phyloP scores from a whole-genome alignment of 2,888 invertebrate genomes.

The Euplexia lucipara region DNA sequence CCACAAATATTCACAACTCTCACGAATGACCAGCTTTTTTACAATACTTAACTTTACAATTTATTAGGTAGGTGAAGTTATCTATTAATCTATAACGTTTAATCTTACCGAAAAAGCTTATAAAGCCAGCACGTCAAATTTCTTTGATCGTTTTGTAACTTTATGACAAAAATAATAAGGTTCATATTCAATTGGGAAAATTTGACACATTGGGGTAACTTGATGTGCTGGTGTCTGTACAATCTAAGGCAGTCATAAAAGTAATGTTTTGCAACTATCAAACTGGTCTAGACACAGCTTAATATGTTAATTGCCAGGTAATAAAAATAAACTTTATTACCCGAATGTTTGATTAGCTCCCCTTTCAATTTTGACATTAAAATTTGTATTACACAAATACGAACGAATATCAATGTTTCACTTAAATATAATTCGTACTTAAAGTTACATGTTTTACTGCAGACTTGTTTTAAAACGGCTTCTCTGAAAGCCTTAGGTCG shows the following conservation, averaged over 20 bases:
- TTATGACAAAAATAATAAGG: no score
- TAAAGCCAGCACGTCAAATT: no score
- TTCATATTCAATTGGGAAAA: no score
- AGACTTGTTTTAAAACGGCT: conserved; percentile 17
- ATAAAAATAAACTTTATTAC: conserved; percentile 54
- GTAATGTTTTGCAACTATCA: conserved; percentile 37
- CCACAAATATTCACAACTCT: not conserved
- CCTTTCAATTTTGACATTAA: conserved; percentile 52
- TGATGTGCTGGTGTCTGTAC: no score
- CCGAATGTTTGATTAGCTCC: conserved; percentile 60
- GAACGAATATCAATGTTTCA: conserved; percentile 20
- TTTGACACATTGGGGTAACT: no score
- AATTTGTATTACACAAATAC: conserved; percentile 38
- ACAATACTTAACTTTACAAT: not conserved
- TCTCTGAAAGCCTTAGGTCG: conserved; percentile 32
- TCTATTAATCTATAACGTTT: not conserved
- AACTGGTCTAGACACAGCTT: conserved; percentile 17
- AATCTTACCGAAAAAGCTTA: not conserved
- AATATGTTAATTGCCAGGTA: conserved; percentile 21
- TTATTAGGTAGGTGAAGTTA: not conserved
- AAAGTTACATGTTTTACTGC: conserved; percentile 7
- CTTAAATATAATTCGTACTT: conserved; percentile 19
- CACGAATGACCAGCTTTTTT: not conserved
- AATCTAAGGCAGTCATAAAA: conserved; percentile 47
- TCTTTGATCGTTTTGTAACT: no score